Evolutionary conservation across 2,797 vertebrate genomes (phyloP), one percentile per base, ranked within the genome.

Genomic region (Melanotaenia maccullochi): DNA sequence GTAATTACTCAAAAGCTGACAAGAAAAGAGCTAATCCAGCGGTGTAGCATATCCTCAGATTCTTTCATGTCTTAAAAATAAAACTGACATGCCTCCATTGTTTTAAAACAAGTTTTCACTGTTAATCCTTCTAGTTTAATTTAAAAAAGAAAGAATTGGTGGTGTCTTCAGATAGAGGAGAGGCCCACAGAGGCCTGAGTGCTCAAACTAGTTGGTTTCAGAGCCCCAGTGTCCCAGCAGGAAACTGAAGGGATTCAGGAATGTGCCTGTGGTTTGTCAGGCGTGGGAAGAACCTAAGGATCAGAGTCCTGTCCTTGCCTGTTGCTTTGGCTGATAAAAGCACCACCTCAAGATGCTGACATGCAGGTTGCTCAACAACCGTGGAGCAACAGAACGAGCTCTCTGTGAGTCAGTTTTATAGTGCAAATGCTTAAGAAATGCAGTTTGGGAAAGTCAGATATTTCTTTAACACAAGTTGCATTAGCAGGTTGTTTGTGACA

Each of bases 1-100:
- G 83, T 88, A 89, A 88, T 89, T 89, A 89, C 73, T 79, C 52
- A 83, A 82, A 87, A 84, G 64, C 72, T 68, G 74, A 83, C 79
- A 79, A 67, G 70, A 84, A 73, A 81, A 68, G 77, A 75, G 83
- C 85, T 88, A 85, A 88, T 88, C 89, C 82, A 32, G 62, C 18
- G 5, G 68, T 66, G 75, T 69, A 25, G 78, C 76, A 62, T 83
- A 68, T 76, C 79, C 81, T 75, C 70, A 2, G 71, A 85, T 81
- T 82, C 38, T 24, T 35, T 60, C 58, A 14, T 72, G 75, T 85
- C 59, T 67, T 67, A 65, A 80, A 86, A 84, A 82, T 82, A 78
- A 77, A 83, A 85, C 35, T 70, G 64, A 88, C 84, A 85, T 59
- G 70, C 66, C 76, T 75, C 60, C 59, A 68, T 86, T 89, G 85